Base-by-base conservation (phyloP, 2,113 vertebrate species). In the Pituophis catenifer region DNA sequence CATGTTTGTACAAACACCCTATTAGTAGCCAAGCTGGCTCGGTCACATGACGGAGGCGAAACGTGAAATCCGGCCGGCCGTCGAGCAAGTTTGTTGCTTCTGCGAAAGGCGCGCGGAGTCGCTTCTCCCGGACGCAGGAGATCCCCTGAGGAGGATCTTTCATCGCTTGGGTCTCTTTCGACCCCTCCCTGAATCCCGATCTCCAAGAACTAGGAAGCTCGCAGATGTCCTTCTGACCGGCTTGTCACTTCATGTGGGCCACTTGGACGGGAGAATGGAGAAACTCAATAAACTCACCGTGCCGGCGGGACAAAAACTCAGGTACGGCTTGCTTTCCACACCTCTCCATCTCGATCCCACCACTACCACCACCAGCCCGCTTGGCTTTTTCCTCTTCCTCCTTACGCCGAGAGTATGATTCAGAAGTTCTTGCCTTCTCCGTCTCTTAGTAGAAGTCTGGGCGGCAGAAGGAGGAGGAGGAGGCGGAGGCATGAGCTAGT, bases 281-380 rank as follows among this genome's bases (percentile, higher is more conserved):
- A 93, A 87, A 50, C 54, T 93, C 75, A 93, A 93, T 54, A 93
- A 90, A 65, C 86, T 93, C 92, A 93, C 92, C 1, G 92, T 90
- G 81, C 92, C 92, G 12, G 92, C 92, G 11, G 92, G 92, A 65
- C 92, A 93, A 89, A 93, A 93, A n/a, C 57, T 93, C 89, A 93
- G 92, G 92, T 93, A 90, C 10, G 89, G 21, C 3, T 17, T 15
- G 21, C 3, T 17, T 15, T 4, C 52, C 38, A 9, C 23, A 5
- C 10, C 21, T 0, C 59, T 12, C 48, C 12, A 2, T 1, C n/a
- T 33, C 19, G 29, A 48, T 5, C 1, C 3, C 24, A 2, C 26
- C 8, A 5, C 8, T 3, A 5, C 8, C 53, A 1, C 15, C n/a
- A 12, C 17, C 21, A 12, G 5, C 29, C 4, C 75, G 33, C 33